A percentile compares a stretch with the other conserved stretches of the same genome.
phyloP scores from a whole-genome alignment of 2,888 invertebrate species.

The Crioceris asparagi region DNA sequence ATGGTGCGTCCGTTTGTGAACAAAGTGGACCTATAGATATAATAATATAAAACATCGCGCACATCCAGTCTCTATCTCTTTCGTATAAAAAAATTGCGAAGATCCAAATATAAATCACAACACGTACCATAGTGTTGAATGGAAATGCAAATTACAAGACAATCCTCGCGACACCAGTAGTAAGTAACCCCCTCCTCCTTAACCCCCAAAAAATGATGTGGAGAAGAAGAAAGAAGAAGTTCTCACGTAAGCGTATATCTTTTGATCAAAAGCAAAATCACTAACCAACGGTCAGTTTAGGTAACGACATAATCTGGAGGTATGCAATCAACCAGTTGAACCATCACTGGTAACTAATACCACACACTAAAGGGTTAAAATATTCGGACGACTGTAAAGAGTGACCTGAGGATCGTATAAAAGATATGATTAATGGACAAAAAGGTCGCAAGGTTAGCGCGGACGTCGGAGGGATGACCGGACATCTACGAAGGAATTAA shows the following conservation, averaged over 20 bases:
- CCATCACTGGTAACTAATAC: neutral
- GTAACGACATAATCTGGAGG: conserved; percentile 41
- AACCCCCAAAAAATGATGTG: conserved; percentile 21
- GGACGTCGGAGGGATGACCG: conserved; percentile 38
- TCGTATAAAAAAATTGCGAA: conserved; percentile 10
- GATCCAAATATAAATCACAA: conserved; percentile 36
- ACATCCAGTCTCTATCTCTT: conserved; percentile 4
- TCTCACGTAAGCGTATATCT: conserved; percentile 33
- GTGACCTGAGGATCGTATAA: conserved; percentile 35
- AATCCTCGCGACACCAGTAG: conserved; percentile 29
- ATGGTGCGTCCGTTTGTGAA: conserved; percentile 14
- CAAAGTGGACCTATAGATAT: conserved; percentile 4
- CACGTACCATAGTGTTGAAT: conserved; percentile 34
- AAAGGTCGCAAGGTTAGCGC: conserved; percentile 38
- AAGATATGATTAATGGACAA: conserved; percentile 41
- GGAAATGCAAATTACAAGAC: conserved; percentile 36
- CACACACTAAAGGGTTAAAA: conserved; percentile 9
- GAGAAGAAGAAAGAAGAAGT: conserved; percentile 28
- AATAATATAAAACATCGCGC: neutral
- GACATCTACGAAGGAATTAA: conserved; percentile 34
- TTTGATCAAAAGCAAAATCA: conserved; percentile 25
- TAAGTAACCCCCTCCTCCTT: conserved; percentile 12
- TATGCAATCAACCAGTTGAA: conserved; percentile 23
- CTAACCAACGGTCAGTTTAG: conserved; percentile 34
- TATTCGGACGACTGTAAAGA: conserved; percentile 25